These are phyloP conservation scores for Gnathonemus longibarbis DNA, from an alignment of 2,113 vertebrate genomes.

Conservation along the genomic window DNA sequence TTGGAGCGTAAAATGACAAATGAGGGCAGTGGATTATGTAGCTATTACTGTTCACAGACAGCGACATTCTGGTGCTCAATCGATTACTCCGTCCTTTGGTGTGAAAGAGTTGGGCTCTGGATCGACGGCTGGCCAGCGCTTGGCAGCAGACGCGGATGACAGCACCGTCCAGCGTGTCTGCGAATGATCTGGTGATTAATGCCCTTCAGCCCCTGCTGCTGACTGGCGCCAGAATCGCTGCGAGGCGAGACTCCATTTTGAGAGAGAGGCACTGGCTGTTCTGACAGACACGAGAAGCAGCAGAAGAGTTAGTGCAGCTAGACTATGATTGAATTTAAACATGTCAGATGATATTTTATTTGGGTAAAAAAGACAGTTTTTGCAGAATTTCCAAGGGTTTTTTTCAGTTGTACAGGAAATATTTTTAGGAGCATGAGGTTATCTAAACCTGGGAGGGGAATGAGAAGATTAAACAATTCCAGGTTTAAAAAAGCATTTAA, in stretches of 20 bases:
- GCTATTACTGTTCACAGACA: not conserved
- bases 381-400: not conserved
- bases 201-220: not conserved
- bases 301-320: not conserved
- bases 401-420: not conserved
- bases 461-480: not conserved
- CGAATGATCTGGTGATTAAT: constrained; percentile 10
- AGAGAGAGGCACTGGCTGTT: not conserved
- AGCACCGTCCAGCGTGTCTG: constrained; percentile 19
- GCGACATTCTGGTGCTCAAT: not conserved
- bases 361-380: not conserved
- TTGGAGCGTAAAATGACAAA: not conserved
- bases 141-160: constrained; percentile 28
- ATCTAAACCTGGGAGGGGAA: not conserved
- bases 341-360: not conserved
- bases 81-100: constrained; percentile 27
- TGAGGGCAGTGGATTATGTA: not conserved
- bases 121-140: constrained; percentile 27
- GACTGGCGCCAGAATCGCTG: not conserved
- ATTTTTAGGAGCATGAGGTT: not conserved
- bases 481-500: not conserved
- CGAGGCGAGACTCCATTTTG: constrained; percentile 17
- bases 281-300: not conserved
- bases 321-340: not conserved
- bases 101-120: constrained; percentile 30